Base-by-base conservation (phyloP, 1,140 invertebrate genomes). In the Pseudachorutes palmiensis region DNA sequence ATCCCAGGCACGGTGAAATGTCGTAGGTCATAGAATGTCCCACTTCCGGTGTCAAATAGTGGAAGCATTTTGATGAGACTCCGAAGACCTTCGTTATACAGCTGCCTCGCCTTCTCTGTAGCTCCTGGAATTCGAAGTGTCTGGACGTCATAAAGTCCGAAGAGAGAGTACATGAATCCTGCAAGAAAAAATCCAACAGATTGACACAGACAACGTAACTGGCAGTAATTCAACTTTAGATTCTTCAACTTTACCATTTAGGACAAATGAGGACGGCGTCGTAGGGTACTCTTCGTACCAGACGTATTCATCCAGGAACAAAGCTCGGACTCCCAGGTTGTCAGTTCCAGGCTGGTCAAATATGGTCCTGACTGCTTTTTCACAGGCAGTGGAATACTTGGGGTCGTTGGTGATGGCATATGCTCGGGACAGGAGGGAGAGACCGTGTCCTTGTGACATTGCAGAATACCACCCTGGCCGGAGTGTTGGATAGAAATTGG, bases 201-300 rank as follows among this genome's bases (percentile, higher is more conserved):
- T 12, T 12, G 19, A 45, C 36, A 45, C 19, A 45, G 19, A 9
- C 36, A 45, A 45, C 19, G 19, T 45, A 45, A 12, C 19, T 45
- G n/a, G n/a, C n/a, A n/a, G n/a, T n/a, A n/a, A n/a, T n/a, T n/a
- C n/a, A n/a, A n/a, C n/a, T n/a, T n/a, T n/a, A n/a, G n/a, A n/a
- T n/a, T n/a, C n/a, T n/a, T n/a, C n/a, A n/a, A n/a, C n/a, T 45
- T 45, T 45, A 45, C 36, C 36, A 19, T 45, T 45, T 45, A 45
- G 36, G 36, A 45, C 36, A 45, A 45, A 45, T 12, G 36, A 45
- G 9, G 36, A 45, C 9, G 36, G 36, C 36, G 85, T 87, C 0
- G 97, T 98, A 2, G 97, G 97, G 79, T 99, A 99, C 76, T 99
- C 97, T 79, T 99, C 97, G 77, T 96, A 99, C 92, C 92, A 94